phyloP scores from a whole-genome alignment of 2,797 vertebrate genomes.

The Rhadinocentrus ornatus region DNA sequence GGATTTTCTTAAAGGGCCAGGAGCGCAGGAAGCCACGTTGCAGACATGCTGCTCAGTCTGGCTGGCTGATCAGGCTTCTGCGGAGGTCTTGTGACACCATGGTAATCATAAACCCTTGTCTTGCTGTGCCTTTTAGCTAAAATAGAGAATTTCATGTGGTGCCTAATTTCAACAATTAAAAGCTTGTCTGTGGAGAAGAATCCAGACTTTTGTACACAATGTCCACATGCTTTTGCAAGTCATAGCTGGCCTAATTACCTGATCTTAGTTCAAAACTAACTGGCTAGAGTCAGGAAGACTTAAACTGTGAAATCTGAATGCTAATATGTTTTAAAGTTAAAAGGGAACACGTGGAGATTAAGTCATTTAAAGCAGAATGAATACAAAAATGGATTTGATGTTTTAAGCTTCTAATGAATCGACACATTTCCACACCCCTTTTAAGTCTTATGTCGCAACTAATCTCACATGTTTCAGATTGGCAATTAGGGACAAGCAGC shows the following conservation, averaged over 20 bases:
- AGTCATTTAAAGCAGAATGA: neutral
- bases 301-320: neutral
- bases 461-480: constrained; percentile 19
- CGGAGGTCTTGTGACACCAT: constrained; percentile 72
- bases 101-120: constrained; percentile 68
- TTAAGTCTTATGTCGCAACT: neutral
- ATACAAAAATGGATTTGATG: neutral
- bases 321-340: neutral
- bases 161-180: constrained; percentile 48
- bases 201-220: constrained; percentile 15
- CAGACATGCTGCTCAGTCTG: constrained; percentile 62
- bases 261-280: neutral
- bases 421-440: too few species aligned
- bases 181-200: constrained; percentile 34
- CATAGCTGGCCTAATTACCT: constrained; percentile 48
- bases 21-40: constrained; percentile 70
- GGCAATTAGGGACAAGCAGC: constrained; percentile 24
- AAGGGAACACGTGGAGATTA: neutral
- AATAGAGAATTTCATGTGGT: constrained; percentile 61
- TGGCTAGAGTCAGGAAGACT: neutral
- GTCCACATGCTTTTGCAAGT: constrained; percentile 22
- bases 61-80: constrained; percentile 43
- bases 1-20: constrained; percentile 77
- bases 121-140: constrained; percentile 54
- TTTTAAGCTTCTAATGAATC: neutral